phyloP scores from a whole-genome alignment of 2,888 invertebrate genomes.

The Exephanes ischioxanthus region DNA sequence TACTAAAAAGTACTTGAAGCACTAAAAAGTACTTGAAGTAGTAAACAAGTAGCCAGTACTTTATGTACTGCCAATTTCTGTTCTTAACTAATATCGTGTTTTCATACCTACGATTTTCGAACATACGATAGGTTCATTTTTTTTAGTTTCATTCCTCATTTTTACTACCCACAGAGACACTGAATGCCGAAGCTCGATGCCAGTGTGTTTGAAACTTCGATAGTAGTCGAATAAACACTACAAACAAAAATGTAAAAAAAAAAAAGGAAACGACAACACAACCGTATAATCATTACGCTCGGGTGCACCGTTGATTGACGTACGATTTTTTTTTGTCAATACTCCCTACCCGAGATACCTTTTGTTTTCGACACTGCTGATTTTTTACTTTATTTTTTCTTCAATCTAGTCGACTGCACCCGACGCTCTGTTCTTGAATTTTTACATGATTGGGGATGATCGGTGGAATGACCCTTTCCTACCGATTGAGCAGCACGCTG shows the following conservation, averaged over 20 bases:
- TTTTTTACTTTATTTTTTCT: constrained; percentile 1
- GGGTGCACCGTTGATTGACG: background rate
- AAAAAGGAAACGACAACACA: background rate
- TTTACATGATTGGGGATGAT: background rate
- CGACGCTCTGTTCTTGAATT: constrained; percentile 2
- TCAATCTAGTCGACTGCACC: background rate
- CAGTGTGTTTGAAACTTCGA: background rate
- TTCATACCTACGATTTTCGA: background rate
- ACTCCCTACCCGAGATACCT: background rate
- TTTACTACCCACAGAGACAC: background rate
- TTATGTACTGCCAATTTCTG: too few species aligned
- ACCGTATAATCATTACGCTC: constrained; percentile 4
- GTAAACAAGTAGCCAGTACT: too few species aligned
- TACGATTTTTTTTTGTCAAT: background rate
- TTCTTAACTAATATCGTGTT: background rate
- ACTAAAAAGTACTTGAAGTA: too few species aligned
- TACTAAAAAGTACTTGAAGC: too few species aligned
- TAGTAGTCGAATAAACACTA: background rate
- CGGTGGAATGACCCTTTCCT: background rate
- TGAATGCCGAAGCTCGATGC: background rate
- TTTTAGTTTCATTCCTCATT: background rate
- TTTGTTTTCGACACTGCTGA: background rate
- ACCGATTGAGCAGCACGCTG: background rate
- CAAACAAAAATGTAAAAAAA: background rate
- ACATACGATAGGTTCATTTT: background rate